A percentile compares a stretch with the other conserved stretches of the same genome.
phyloP scores from a whole-genome alignment of 2,888 invertebrate species.

The Bugulina stolonifera region DNA sequence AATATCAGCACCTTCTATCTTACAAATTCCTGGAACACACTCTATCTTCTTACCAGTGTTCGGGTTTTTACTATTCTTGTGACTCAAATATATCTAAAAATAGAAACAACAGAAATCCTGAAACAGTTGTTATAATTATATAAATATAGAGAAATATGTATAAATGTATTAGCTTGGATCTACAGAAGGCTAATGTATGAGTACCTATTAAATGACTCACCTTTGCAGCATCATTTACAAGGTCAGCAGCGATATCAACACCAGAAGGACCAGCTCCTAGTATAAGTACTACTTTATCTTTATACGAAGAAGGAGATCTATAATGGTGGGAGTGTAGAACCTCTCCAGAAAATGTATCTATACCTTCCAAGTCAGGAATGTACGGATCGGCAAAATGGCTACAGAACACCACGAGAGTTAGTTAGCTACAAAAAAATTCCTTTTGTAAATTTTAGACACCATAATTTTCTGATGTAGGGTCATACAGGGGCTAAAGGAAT shows the following conservation, averaged over 20 bases:
- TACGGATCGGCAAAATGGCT: conserved; percentile 74
- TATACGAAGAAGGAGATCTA: conserved; percentile 65
- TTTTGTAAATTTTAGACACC: neutral
- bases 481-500: too few species aligned
- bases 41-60: conserved; percentile 39
- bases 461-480: conserved; percentile 17
- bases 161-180: neutral
- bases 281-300: conserved; percentile 65
- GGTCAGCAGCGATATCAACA: conserved; percentile 65
- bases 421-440: conserved; percentile 25
- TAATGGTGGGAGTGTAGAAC: conserved; percentile 79
- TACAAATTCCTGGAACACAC: conserved; percentile 40
- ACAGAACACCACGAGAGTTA: conserved; percentile 28
- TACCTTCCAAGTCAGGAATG: conserved; percentile 65
- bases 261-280: conserved; percentile 85
- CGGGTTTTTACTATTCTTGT: conserved; percentile 36
- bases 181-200: too few species aligned
- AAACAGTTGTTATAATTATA: neutral
- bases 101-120: neutral
- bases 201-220: too few species aligned
- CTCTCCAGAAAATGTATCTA: conserved; percentile 59
- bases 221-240: conserved; percentile 56
- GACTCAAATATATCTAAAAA: conserved; percentile 44
- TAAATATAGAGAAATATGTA: neutral
- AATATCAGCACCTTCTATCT: conserved; percentile 32